phyloP scores from a whole-genome alignment of 2,113 vertebrate genomes.

The Pygoscelis antarcticus region DNA sequence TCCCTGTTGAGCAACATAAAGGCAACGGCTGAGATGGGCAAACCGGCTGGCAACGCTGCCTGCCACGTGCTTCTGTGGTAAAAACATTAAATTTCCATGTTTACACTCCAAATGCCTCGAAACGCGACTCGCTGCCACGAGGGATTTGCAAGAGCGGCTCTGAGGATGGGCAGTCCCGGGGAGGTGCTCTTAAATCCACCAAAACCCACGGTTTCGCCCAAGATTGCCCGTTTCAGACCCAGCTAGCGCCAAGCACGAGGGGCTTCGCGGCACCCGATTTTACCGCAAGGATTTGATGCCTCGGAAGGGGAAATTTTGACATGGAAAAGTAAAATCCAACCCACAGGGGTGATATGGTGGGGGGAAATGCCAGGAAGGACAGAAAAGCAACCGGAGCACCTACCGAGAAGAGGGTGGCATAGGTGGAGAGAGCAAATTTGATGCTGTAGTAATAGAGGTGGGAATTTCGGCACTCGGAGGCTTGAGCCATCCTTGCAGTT shows the following conservation, averaged over 20 bases:
- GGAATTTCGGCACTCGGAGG: slow-evolving; percentile 62
- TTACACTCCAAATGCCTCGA: not conserved
- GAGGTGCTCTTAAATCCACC: not conserved
- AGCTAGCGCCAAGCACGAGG: fast-evolving
- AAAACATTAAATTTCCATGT: not conserved
- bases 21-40: fast-evolving
- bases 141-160: not conserved
- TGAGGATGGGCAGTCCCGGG: not conserved
- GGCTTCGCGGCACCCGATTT: not conserved
- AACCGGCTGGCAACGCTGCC: no score
- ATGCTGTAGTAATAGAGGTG: slow-evolving; percentile 83
- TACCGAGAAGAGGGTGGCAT: slow-evolving; percentile 88
- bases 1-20: fast-evolving
- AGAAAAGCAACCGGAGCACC: slow-evolving; percentile 48
- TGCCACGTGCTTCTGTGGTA: fast-evolving
- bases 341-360: fast-evolving
- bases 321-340: not conserved
- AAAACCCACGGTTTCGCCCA: fast-evolving
- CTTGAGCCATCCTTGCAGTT: not conserved
- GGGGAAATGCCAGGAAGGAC: not conserved
- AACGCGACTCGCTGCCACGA: fast-evolving
- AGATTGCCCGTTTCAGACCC: not conserved
- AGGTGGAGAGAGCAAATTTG: slow-evolving; percentile 85
- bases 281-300: not conserved
- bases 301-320: not conserved